Conservation (phyloP, 64 coral and sea anemone genomes). For the Porites australiensis region DNA sequence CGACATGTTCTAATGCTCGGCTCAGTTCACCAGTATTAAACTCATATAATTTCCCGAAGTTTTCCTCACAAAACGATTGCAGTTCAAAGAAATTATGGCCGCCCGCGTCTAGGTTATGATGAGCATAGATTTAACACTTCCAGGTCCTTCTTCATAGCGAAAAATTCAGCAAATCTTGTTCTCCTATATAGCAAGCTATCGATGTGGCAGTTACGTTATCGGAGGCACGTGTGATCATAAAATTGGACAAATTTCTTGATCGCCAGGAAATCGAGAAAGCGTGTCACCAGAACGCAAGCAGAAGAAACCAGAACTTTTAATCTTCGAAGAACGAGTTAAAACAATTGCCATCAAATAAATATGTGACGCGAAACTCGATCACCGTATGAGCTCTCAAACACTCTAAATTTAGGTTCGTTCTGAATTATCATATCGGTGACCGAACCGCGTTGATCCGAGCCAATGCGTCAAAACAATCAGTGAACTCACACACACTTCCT, state of each 20-base stretch:
- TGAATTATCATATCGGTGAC: constrained; percentile 89
- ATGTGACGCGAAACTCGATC: constrained; percentile 97
- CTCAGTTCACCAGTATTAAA: constrained; percentile 4
- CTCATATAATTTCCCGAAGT: neutral
- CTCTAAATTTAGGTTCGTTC: constrained; percentile 95
- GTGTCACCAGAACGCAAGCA: neutral
- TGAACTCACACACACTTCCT: constrained; percentile 91
- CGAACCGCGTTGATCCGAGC: constrained; percentile 65
- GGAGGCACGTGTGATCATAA: constrained; percentile 48
- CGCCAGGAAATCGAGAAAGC: constrained; percentile 8
- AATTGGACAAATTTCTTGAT: constrained; percentile 31
- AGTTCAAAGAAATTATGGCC: constrained; percentile 23
- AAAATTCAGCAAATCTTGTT: neutral
- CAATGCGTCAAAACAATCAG: constrained; percentile 96
- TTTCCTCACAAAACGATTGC: neutral
- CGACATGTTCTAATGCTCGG: constrained; percentile 44
- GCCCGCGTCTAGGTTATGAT: neutral
- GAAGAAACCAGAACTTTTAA: constrained; percentile 26
- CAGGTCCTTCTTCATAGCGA: constrained; percentile 13
- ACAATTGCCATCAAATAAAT: constrained; percentile 80
- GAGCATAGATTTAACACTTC: neutral
- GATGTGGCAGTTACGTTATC: constrained; percentile 56
- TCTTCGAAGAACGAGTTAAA: constrained; percentile 51
- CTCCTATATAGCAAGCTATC: constrained; percentile 1
- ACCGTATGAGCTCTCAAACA: constrained; percentile 79